Base-by-base conservation (phyloP, 2,797 vertebrate species). In the Xiphorhynchus erythropygius region DNA sequence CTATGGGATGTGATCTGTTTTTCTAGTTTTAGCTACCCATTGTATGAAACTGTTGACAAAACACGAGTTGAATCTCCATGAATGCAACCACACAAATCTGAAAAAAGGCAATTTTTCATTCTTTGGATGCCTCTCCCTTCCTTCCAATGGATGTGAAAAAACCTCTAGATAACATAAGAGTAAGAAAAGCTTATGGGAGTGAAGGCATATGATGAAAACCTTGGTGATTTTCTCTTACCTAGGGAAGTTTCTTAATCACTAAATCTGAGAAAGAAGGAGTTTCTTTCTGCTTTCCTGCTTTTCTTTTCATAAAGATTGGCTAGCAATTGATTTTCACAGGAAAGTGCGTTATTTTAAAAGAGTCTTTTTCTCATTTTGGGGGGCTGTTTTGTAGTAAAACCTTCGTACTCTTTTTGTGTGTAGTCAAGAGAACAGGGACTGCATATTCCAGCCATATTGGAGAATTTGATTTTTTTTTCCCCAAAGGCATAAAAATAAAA, bases 91-190 rank as follows among this genome's bases (percentile, higher is more conserved):
- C 64, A 85, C 22, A 78, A 50, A 62, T 69, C 18, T 81, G 57
- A 91, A 92, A 91, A 89, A 90, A 84, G 15, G 30, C 52, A 32
- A 19, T 57, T 87, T 77, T 92, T 77, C 57, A n/a, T 88, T 93
- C 33, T 81, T 93, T 83, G 3, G n/a, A 85, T 81, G 77, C 50
- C 5, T 90, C 5, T 5, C 7, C 7, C 7, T 86, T 87, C 27
- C 49, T 93, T 90, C 74, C 33, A 73, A 7, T 64, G 78, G 27
- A 44, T 62, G 10, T 75, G 59, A 74, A 60, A 92, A 77, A 62
- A 64, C 23, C 8, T 57, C 7, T 17, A 52, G 50, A 46, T 16
- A 87, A 18, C 49, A 5, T 84, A 76, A 90, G 57, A 90, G 32
- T 37, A 83, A 89, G 47, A 78, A 9, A 59, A 30, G 14, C 78